Conservation (phyloP, 2,888 invertebrate genomes). For the Muscina levida region DNA sequence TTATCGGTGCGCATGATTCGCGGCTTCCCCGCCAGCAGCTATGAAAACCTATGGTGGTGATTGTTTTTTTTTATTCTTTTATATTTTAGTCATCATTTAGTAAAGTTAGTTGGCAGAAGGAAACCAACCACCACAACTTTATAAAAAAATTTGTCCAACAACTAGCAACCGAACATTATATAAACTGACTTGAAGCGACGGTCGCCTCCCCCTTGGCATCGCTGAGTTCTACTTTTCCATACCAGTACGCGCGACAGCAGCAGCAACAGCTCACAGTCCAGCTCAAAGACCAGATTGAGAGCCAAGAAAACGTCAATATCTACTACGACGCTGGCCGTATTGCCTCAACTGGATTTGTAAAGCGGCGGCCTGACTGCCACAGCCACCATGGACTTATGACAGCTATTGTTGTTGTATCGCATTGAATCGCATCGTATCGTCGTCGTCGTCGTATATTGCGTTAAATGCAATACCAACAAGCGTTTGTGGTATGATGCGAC, state of each 20-base stretch:
- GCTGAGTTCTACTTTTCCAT: constrained; percentile 61
- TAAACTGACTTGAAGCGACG: background rate
- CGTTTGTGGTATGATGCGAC: background rate
- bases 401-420: background rate
- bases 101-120: background rate
- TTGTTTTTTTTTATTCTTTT: no score
- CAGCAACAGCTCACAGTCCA: no score
- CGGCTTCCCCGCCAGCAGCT: no score
- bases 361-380: no score
- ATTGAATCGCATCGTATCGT: no score
- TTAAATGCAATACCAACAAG: no score
- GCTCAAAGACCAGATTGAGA: constrained; percentile 13
- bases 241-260: background rate
- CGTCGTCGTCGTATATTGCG: no score
- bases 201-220: constrained; percentile 33
- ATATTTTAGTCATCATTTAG: constrained; percentile 8
- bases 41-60: no score
- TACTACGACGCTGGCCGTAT: background rate
- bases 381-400: constrained; percentile 25
- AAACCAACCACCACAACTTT: background rate
- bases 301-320: background rate
- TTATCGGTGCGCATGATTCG: no score
- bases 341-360: no score
- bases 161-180: background rate
- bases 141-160: no score